Evolutionary conservation across 2,113 vertebrate genomes (phyloP).

Genomic region (Strix aluco): DNA sequence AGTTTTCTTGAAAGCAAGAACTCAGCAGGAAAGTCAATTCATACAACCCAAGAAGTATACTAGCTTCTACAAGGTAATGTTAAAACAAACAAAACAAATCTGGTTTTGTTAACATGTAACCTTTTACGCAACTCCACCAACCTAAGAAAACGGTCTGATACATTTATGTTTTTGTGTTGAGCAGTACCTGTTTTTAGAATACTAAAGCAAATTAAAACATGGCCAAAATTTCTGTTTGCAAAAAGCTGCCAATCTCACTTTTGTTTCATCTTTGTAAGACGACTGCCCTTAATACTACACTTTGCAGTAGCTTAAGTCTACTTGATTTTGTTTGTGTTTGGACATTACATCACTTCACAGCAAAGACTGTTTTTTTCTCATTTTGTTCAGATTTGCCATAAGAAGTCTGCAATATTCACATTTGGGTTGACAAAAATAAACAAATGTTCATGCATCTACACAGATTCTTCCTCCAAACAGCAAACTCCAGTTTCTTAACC

Average conservation of each 20-base stretch:
- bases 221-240: background rate
- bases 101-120: background rate
- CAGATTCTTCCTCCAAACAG: background rate
- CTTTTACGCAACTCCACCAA: background rate
- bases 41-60: background rate
- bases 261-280: background rate
- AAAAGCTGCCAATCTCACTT: background rate
- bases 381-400: background rate
- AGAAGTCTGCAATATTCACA: background rate
- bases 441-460: background rate
- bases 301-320: background rate
- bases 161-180: background rate
- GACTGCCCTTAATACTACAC: background rate
- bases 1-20: background rate
- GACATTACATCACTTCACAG: background rate
- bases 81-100: background rate
- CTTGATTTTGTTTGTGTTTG: background rate
- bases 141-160: background rate
- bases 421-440: background rate
- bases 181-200: background rate
- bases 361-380: background rate
- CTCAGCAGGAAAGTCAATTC: background rate
- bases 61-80: background rate
- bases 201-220: background rate
- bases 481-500: background rate